phyloP scores from a whole-genome alignment of 2,113 vertebrate genomes.

The Calyptomena viridis region DNA sequence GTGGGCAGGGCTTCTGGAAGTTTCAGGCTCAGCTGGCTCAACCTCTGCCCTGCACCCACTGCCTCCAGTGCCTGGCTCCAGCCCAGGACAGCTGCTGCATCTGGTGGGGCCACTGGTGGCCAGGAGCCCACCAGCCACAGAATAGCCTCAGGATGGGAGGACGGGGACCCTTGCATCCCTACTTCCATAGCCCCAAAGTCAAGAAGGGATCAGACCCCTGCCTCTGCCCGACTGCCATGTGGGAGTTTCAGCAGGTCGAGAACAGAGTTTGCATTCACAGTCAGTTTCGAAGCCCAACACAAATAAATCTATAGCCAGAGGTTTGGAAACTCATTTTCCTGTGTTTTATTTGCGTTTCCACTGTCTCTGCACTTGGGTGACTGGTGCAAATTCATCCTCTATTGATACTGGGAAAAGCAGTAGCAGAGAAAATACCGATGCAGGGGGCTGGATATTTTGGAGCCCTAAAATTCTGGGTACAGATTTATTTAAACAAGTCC shows the following conservation, averaged over 20 bases:
- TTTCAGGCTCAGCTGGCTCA: background rate
- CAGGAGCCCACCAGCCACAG: background rate
- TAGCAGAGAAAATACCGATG: background rate
- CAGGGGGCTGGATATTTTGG: background rate
- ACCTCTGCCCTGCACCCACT: background rate
- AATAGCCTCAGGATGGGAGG: background rate
- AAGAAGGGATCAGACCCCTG: background rate
- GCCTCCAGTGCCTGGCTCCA: background rate
- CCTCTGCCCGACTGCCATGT: background rate
- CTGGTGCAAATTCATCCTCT: slow-evolving; percentile 53
- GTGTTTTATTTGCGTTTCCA: slow-evolving; percentile 67
- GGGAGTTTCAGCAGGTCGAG: background rate
- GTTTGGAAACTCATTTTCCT: slow-evolving; percentile 59
- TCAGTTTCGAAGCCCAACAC: background rate
- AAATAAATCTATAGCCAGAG: slow-evolving; percentile 49
- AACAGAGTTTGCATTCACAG: slow-evolving; percentile 64
- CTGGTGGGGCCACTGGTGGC: background rate
- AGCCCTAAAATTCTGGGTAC: background rate
- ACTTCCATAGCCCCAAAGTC: background rate
- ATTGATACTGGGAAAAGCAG: background rate
- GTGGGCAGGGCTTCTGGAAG: fast-evolving
- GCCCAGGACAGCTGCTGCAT: background rate
- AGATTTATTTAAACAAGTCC: slow-evolving; percentile 7
- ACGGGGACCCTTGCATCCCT: background rate
- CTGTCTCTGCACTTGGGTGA: slow-evolving; percentile 50